Conservation (phyloP, 2,888 invertebrate species). For the Periphyllus acericola region DNA sequence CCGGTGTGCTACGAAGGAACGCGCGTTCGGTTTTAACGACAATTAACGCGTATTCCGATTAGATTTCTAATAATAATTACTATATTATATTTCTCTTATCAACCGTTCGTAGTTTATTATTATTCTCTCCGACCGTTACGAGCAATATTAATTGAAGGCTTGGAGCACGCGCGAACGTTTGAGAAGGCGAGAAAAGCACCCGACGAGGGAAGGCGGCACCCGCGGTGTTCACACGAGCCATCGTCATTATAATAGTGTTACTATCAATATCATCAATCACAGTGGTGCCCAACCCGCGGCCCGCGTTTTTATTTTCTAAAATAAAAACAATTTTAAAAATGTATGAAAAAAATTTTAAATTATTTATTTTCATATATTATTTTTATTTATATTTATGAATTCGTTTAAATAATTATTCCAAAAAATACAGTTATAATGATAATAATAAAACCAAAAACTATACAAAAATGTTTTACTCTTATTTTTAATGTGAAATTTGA, state of each 20-base stretch:
- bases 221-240: background rate
- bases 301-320: too few relatives aligned
- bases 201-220: background rate
- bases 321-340: too few relatives aligned
- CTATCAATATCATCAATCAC: too few relatives aligned
- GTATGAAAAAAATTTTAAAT: too few relatives aligned
- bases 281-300: too few relatives aligned
- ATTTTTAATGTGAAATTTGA: too few relatives aligned
- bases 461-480: too few relatives aligned
- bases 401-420: too few relatives aligned
- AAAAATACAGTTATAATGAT: too few relatives aligned
- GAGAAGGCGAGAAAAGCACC: background rate
- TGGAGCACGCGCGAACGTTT: background rate
- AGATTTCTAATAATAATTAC: background rate
- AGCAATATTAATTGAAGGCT: background rate
- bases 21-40: background rate
- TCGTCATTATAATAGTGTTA: background rate
- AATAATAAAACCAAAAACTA: too few relatives aligned
- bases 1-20: background rate
- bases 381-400: too few relatives aligned
- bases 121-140: background rate
- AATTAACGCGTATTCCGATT: background rate
- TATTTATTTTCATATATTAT: too few relatives aligned
- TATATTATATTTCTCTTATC: background rate
- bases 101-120: background rate